These are phyloP conservation scores for Acromyrmex charruanus DNA, from an alignment of 1,140 invertebrate genomes.

Conservation along the genomic window DNA sequence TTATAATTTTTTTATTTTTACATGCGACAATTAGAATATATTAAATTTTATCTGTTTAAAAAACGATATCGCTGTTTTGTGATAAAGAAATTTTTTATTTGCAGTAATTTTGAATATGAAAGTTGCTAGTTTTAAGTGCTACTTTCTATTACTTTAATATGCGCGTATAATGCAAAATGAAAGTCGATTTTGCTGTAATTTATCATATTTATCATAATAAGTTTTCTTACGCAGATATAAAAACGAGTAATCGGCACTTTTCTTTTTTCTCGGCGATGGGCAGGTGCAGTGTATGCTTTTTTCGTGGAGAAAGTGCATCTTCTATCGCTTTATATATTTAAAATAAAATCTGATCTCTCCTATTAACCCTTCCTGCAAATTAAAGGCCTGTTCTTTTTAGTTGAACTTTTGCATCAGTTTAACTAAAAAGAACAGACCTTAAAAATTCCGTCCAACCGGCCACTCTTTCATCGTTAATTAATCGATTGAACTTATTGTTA, in stretches of 20 bases:
- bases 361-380: neutral
- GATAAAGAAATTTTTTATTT: neutral
- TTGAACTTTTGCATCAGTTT: too few relatives aligned
- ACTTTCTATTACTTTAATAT: constrained; percentile 29
- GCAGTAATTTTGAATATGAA: neutral
- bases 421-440: too few relatives aligned
- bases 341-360: constrained; percentile 33
- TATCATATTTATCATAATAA: constrained; percentile 13
- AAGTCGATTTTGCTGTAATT: neutral
- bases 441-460: neutral
- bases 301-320: constrained; percentile 20
- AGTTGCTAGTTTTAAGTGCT: neutral
- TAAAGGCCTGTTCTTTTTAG: too few relatives aligned
- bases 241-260: neutral
- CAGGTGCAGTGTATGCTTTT: neutral
- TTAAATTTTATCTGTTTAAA: neutral
- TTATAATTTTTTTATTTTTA: neutral
- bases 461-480: neutral
- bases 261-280: neutral
- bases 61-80: neutral
- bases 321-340: neutral
- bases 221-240: neutral
- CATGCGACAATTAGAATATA: neutral
- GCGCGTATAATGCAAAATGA: constrained; percentile 1
- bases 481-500: constrained; percentile 2